Evolutionary conservation across 2,113 vertebrate genomes (phyloP).

Genomic region (Mobula birostris): DNA sequence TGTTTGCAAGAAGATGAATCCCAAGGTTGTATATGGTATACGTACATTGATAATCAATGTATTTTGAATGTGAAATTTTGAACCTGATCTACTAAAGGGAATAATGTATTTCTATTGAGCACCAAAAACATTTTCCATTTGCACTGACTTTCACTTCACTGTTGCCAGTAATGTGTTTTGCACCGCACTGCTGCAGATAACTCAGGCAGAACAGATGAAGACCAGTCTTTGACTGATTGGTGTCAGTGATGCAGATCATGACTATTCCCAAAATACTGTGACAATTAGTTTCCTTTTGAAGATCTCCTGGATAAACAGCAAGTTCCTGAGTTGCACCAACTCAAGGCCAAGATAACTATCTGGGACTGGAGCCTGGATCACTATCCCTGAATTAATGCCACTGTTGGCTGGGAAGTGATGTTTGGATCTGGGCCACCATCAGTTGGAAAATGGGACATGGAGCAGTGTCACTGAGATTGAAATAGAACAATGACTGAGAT

Average conservation of each 20-base stretch:
- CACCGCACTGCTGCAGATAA: background rate
- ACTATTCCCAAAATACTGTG: background rate
- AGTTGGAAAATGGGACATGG: background rate
- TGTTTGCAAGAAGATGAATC: no score
- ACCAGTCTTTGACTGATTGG: background rate
- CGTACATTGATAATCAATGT: no score
- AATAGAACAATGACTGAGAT: no score
- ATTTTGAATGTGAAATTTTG: no score
- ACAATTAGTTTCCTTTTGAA: background rate
- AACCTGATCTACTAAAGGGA: background rate
- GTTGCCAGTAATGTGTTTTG: background rate
- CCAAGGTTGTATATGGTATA: no score
- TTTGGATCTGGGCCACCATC: background rate
- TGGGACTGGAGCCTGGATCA: background rate
- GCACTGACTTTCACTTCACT: background rate
- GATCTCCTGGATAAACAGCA: background rate
- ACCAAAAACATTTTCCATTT: background rate
- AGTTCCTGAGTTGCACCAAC: background rate
- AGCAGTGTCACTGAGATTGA: background rate
- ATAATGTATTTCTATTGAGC: background rate
- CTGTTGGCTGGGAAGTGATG: background rate
- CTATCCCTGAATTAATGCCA: background rate
- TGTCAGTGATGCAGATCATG: background rate
- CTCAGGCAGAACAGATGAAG: background rate
- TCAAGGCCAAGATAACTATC: background rate